phyloP scores from a whole-genome alignment of 1,140 invertebrate genomes.

The Cardiocondyla obscurior region DNA sequence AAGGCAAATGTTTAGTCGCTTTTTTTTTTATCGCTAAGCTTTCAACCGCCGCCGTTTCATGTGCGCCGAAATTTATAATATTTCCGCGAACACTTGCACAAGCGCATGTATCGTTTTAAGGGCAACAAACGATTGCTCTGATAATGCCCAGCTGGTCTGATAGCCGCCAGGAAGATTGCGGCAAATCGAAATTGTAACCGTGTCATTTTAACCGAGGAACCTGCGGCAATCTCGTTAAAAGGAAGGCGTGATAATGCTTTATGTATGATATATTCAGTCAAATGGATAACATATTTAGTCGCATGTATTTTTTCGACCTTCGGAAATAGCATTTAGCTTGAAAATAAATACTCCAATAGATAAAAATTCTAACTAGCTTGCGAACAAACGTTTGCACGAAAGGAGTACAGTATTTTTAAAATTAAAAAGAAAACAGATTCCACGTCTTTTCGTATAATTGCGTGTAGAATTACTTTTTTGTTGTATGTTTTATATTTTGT shows the following conservation, averaged over 20 bases:
- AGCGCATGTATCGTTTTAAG: not conserved
- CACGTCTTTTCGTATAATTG: too few species aligned
- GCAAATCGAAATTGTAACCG: constrained; percentile 21
- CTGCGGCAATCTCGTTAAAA: not conserved
- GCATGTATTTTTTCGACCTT: not conserved
- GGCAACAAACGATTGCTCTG: not conserved
- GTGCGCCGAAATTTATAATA: constrained; percentile 49
- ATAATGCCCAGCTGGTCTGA: not conserved
- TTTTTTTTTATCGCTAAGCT: not conserved
- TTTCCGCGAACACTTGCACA: not conserved
- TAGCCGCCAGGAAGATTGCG: not conserved
- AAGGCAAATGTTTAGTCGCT: constrained; percentile 56
- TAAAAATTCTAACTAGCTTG: constrained; percentile 13
- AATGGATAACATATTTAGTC: too few species aligned
- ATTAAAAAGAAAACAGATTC: too few species aligned
- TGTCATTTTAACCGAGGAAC: not conserved
- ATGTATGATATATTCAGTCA: not conserved
- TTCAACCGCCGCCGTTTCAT: constrained; percentile 13
- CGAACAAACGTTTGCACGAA: too few species aligned
- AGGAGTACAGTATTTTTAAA: too few species aligned
- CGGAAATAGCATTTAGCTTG: constrained; percentile 5
- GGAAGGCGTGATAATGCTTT: constrained; percentile 6
- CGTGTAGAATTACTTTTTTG: too few species aligned
- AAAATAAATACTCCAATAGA: constrained; percentile 9
- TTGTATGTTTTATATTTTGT: too few species aligned